A percentile compares a stretch with the other conserved stretches of the same genome.
These are phyloP conservation scores for Atopsyche davidsoni DNA, from an alignment of 1,140 invertebrate species.

Conservation along the genomic window DNA sequence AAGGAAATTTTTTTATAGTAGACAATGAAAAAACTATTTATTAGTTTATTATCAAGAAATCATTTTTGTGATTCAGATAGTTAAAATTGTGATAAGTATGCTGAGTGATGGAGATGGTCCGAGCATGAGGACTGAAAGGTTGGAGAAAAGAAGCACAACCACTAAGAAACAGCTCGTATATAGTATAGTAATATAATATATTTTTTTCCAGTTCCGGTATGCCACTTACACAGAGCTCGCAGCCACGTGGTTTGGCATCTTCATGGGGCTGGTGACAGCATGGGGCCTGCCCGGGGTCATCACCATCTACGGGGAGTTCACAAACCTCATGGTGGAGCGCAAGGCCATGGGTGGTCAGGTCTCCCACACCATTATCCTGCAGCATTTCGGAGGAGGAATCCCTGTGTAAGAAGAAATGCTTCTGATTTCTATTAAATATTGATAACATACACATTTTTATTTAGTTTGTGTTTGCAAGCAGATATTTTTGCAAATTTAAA, in stretches of 20 bases:
- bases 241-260: conserved; percentile 32
- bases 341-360: conserved; percentile 37
- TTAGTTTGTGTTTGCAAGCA: too few species aligned
- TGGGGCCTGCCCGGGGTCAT: conserved; percentile 56
- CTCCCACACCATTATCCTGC: conserved; percentile 42
- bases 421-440: not conserved
- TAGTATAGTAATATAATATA: too few species aligned
- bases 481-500: too few species aligned
- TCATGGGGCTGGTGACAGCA: conserved; percentile 33
- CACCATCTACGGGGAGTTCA: conserved; percentile 65
- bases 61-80: too few species aligned
- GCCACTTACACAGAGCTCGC: conserved; percentile 33
- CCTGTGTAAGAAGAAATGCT: conserved; percentile 49
- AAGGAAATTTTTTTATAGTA: too few species aligned
- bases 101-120: too few species aligned
- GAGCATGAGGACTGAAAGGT: too few species aligned
- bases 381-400: conserved; percentile 45
- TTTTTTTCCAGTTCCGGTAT: conserved; percentile 40
- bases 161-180: too few species aligned
- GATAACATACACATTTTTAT: not conserved
- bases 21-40: too few species aligned
- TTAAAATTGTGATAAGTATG: too few species aligned
- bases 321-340: conserved; percentile 55
- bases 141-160: too few species aligned
- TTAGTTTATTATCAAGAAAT: too few species aligned